phyloP scores from a whole-genome alignment of 2,113 vertebrate genomes.

The Ceyx margarethae region DNA sequence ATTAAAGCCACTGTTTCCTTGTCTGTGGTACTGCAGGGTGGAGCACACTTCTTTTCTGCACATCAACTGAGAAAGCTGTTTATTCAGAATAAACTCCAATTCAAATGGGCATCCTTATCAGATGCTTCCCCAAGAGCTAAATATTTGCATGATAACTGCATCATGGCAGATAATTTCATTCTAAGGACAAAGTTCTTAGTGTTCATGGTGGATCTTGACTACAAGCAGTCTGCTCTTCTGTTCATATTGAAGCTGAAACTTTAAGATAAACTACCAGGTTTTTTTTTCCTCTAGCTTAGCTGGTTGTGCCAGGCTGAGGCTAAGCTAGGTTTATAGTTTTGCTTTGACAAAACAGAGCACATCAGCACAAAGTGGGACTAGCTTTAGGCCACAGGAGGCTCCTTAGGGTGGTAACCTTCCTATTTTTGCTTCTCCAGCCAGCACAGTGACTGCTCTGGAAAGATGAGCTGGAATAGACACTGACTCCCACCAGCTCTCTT shows the following conservation, averaged over 20 bases:
- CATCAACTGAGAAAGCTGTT: neutral
- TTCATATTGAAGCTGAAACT: neutral
- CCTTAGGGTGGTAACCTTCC: neutral
- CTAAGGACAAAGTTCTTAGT: neutral
- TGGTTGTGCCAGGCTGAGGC: neutral
- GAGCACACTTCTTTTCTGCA: slow-evolving; percentile 21
- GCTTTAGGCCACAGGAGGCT: neutral
- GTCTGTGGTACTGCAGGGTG: slow-evolving; percentile 10
- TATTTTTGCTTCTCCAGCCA: neutral
- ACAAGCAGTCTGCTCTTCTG: neutral
- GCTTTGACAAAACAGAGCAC: neutral
- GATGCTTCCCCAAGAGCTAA: neutral
- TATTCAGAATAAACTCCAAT: slow-evolving; percentile 16
- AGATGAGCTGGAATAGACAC: neutral
- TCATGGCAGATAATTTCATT: neutral
- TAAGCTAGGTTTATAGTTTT: neutral
- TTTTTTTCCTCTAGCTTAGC: neutral
- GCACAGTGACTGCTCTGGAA: neutral
- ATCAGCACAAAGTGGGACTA: neutral
- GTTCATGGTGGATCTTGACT: neutral
- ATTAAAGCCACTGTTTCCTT: slow-evolving; percentile 50
- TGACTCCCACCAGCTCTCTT: neutral
- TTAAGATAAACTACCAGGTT: neutral
- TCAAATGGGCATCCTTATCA: neutral
- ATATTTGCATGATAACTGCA: slow-evolving; percentile 4